Evolutionary conservation across 2,797 vertebrate species (phyloP).

Genomic region (Danio jaintianensis): DNA sequence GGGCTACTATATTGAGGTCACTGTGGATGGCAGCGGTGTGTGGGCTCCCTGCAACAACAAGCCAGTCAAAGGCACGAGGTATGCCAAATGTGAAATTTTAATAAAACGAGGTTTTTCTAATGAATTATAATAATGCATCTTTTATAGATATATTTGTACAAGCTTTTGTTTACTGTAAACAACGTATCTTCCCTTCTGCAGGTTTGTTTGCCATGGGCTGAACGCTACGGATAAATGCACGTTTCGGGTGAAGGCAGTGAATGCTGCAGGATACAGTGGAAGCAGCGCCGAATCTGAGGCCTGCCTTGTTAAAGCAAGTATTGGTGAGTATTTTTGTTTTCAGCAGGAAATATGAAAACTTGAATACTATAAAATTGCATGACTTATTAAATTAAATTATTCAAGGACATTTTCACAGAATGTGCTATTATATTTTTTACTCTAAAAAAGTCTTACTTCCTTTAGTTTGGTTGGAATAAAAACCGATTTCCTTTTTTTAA

Average conservation of each 20-base stretch:
- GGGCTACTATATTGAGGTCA: constrained; percentile 93
- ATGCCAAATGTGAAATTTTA: constrained; percentile 40
- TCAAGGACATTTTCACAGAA: too few relatives aligned
- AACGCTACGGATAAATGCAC: constrained; percentile 82
- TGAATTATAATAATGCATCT: background rate
- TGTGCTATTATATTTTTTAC: too few relatives aligned
- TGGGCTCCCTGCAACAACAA: constrained; percentile 98
- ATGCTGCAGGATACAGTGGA: constrained; percentile 93
- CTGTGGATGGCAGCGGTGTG: constrained; percentile 82
- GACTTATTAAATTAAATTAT: too few relatives aligned
- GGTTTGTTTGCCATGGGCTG: constrained; percentile 94
- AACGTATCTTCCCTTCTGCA: constrained; percentile 61
- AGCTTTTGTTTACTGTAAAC: background rate
- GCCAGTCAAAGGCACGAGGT: constrained; percentile 93
- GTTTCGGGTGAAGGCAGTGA: constrained; percentile 93
- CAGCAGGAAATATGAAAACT: background rate
- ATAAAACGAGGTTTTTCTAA: background rate
- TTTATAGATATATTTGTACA: background rate
- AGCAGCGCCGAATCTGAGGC: constrained; percentile 87
- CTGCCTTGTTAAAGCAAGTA: constrained; percentile 88
- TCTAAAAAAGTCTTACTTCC: too few relatives aligned
- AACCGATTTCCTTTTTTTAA: too few relatives aligned
- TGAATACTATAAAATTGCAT: background rate
- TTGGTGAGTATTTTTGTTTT: constrained; percentile 83
- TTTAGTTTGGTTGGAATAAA: too few relatives aligned